Base-by-base conservation (phyloP, 2,888 invertebrate species). In the Ormyrus thymus region DNA sequence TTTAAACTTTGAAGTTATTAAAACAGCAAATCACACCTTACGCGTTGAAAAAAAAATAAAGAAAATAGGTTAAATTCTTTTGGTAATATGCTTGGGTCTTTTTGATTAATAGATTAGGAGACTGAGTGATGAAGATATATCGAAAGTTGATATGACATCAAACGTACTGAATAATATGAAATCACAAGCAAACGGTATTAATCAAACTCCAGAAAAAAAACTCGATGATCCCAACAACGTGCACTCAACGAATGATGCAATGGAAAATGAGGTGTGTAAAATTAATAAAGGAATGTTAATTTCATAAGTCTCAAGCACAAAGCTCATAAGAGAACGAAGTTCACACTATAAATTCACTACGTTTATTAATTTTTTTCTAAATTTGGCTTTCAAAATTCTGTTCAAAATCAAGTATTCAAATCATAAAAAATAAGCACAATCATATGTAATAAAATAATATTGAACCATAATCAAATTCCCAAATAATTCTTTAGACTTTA, bases 81-180 rank as follows among this genome's bases (percentile, higher is more conserved):
- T 29, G 29, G 29, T 29, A 29, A 29, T 29, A 29, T 29, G 29
- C 29, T 29, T 29, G 29, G 29, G 29, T 29, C 29, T 81, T 72
- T 81, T 56, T 69, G 11, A 72, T 15, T 82, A 83, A 79, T 90
- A 94, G 94, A 91, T 94, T 84, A 92, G 92, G 84, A 92, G 92
- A 86, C 92, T 93, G 87, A 92, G 92, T 74, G 94, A 94, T 81
- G 93, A 94, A 83, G 92, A 94, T 88, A 89, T 93, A 84, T 91
- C 93, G 79, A 94, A 94, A 80, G 87, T 92, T 82, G 91, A 91
- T 58, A 85, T 91, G 81, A 87, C 91, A 66, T 86, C 86, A 64
- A 92, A 91, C 82, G 92, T 91, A 56, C 91, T 92, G 78, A 92
- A 92, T 81, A 90, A 93, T 82, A 92, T 93, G 84, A 93, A 92